phyloP scores from a whole-genome alignment of 1,140 invertebrate genomes.

The Temnothorax nylanderi region DNA sequence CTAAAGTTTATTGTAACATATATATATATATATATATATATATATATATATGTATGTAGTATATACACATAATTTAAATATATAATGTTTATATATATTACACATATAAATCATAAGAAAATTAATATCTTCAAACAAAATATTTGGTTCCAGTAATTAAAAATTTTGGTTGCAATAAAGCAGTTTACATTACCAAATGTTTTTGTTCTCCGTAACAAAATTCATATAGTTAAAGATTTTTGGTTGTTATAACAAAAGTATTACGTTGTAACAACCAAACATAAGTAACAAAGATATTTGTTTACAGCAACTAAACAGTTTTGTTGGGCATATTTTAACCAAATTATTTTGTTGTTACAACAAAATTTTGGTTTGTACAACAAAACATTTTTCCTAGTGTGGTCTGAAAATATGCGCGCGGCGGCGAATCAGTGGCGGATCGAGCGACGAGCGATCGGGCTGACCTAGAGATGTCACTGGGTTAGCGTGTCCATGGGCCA shows the following conservation, averaged over 20 bases:
- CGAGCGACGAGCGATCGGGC: conserved; percentile 24
- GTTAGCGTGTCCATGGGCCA: conserved; percentile 82
- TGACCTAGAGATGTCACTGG: conserved; percentile 84
- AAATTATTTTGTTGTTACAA: background rate
- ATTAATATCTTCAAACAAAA: too few relatives aligned
- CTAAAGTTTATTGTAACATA: too few relatives aligned
- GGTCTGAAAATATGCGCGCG: conserved; percentile 10
- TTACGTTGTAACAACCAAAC: background rate
- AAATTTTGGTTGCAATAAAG: too few relatives aligned
- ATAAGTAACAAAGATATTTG: background rate
- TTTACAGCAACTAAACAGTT: background rate
- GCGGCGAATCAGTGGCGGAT: background rate
- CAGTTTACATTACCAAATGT: too few relatives aligned
- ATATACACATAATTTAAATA: too few relatives aligned
- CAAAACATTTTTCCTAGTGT: background rate
- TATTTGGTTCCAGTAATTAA: background rate
- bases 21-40: too few relatives aligned
- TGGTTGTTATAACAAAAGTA: background rate
- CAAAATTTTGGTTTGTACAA: background rate
- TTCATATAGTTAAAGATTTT: background rate
- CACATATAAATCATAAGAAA: too few relatives aligned
- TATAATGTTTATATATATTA: too few relatives aligned
- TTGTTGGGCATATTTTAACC: background rate
- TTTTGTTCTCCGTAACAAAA: background rate
- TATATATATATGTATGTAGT: too few relatives aligned